Evolutionary conservation across 2,113 vertebrate species (phyloP), one percentile per base, ranked within the genome.

Genomic region (Tangachromis dhanisi): DNA sequence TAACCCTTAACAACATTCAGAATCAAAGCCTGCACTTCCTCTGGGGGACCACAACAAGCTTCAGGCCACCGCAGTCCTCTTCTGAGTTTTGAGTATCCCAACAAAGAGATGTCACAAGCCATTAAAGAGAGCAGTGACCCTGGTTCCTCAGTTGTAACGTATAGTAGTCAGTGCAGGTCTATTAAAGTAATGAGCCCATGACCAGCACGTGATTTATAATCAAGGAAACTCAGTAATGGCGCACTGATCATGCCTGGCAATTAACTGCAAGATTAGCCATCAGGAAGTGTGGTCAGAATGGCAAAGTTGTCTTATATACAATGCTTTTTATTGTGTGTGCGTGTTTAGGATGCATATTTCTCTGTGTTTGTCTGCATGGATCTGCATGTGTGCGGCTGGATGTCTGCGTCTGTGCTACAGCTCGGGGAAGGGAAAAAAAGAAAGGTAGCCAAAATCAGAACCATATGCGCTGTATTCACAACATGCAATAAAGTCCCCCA

Each of bases 381-480:
- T 83, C 73, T 78, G 68, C 45, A 80, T 92, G 80, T 83, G 84
- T 90, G 90, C 49, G 88, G 81, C 55, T 92, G 71, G 80, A 24
- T 42, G 61, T 71, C 19, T 54, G 66, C 31, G 80, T 91, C 83
- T 91, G 73, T 38, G n/a, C 85, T 89, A 76, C 80, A 88, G 84
- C 59, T 49, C 9, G 53, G 55, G 31, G 11, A 24, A 17, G n/a
- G 54, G 49, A 13, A 35, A 54, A 59, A 57, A 80, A 83, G 80
- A 92, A 54, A 85, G 17, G 80, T 13, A 59, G 80, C 79, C 53
- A 38, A 94, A 95, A 96, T 94, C 79, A 91, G 31, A 94, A 94
- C 88, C 95, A 95, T 83, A 86, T 95, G 94, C 71, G 68, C 45
- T 78, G 73, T 80, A 86, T 90, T 94, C 92, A 89, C 84, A 90